Base-by-base conservation (phyloP, 2,888 invertebrate genomes). In the Cyclophora albipunctata region DNA sequence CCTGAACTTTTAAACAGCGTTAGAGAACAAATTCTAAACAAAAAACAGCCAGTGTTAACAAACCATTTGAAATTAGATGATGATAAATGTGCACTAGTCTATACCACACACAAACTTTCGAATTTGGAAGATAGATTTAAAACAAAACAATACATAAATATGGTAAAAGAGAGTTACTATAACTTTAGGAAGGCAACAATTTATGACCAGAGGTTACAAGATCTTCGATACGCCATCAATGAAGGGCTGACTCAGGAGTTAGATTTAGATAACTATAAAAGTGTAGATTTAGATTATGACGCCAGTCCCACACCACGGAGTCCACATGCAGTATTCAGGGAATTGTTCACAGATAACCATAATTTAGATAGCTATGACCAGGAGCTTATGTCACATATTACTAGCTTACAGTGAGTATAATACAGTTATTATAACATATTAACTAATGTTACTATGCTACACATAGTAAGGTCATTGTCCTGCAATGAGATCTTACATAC, bases 111-210 rank as follows among this genome's bases (percentile, higher is more conserved):
- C 51, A 63, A 75, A 63, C 66, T 86, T 45, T 54, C 81, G 42
- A 73, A 70, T 47, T 44, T 82, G 42, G 78, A 85, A 55, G 69
- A 84, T 42, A 77, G 65, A 57, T 70, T 84, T 37, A 81, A 76
- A 61, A 81, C 77, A 2, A 82, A 82, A 65, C 69, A 80, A 49
- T 76, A 73, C 51, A 71, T 85, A 56, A 76, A 85, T 51, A 75
- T 73, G 67, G 76, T 89, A 5, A 88, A 85, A 54, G 82, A 88
- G 46, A 89, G 89, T 57, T 89, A 89, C 62, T 85, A 85, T 59
- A 87, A 85, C 66, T 89, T 89, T 71, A 73, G 81, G 55, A 87
- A 80, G 57, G 81, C 84, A 20, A 89, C 89, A 5, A 61, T 89
- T 41, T 85, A 84, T 67, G 83, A 88, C 55, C 88, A 88, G 50